Percentiles rank a stretch among this genome's conserved stretches.
Evolutionary conservation across 1,140 invertebrate genomes (phyloP).

Genomic region (Diorhabda sublineata): DNA sequence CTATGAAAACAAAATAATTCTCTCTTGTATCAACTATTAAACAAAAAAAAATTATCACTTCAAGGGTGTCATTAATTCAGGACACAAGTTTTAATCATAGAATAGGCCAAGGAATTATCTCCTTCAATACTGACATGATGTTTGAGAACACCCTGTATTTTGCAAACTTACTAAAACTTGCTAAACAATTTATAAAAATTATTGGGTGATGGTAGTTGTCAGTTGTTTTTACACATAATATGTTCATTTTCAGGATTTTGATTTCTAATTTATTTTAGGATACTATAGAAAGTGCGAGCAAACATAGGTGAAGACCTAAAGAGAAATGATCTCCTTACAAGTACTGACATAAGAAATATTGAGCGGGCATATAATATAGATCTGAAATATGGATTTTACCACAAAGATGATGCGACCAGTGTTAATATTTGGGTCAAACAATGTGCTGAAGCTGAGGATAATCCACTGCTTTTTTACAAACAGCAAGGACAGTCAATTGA

Average conservation of each 20-base stretch:
- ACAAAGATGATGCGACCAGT: constrained; percentile 19
- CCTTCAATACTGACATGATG: too few species aligned
- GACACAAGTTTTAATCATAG: background rate
- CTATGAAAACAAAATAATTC: too few species aligned
- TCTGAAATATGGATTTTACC: background rate
- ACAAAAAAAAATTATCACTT: background rate
- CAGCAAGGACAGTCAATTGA: constrained; percentile 8
- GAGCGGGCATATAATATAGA: background rate
- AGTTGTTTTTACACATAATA: background rate
- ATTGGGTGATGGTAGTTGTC: too few species aligned
- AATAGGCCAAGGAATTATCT: too few species aligned
- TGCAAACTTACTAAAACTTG: too few species aligned
- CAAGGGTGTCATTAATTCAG: background rate
- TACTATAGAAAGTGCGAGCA: background rate
- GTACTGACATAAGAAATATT: background rate
- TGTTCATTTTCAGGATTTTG: background rate
- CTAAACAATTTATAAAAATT: too few species aligned
- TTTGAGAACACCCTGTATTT: too few species aligned
- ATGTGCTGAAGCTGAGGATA: constrained; percentile 11
- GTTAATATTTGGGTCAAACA: constrained; percentile 20
- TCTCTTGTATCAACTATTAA: background rate
- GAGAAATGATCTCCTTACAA: background rate
- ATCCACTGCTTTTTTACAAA: constrained; percentile 18
- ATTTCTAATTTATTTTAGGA: constrained; percentile 4
- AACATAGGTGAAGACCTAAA: background rate